phyloP scores from a whole-genome alignment of 2,797 vertebrate species.

The Podarcis lilfordi region DNA sequence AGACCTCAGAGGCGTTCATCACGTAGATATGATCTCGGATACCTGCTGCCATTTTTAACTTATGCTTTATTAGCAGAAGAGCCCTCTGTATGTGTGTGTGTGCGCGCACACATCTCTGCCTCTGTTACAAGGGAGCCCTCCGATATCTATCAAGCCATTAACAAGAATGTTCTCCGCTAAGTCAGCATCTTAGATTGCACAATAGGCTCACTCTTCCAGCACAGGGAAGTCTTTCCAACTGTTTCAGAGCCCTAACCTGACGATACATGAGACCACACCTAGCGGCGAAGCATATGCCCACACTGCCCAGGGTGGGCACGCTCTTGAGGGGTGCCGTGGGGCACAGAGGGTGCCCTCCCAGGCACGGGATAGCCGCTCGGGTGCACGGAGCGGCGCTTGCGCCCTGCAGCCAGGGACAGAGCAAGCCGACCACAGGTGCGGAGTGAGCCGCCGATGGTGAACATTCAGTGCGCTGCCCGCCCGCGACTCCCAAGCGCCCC shows the following conservation, averaged over 20 bases:
- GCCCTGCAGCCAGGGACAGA: no score
- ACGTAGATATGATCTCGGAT: slow-evolving; percentile 61
- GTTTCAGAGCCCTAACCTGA: not conserved
- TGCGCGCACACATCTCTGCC: no score
- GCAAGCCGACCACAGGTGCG: no score
- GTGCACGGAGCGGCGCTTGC: fast-evolving
- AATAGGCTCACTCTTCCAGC: slow-evolving; percentile 55
- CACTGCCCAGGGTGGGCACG: fast-evolving
- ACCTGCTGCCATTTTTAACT: slow-evolving; percentile 44
- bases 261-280: not conserved
- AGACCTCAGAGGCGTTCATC: slow-evolving; percentile 59
- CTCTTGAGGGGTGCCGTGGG: no score
- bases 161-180: slow-evolving; percentile 57
- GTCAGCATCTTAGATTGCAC: slow-evolving; percentile 52
- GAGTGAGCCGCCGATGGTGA: no score
- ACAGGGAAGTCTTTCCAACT: slow-evolving; percentile 33
- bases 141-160: slow-evolving; percentile 70
- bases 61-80: slow-evolving; percentile 66
- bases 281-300: no score
- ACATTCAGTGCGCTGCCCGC: no score
- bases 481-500: no score
- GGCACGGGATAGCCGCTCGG: no score
- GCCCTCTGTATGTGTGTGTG: not conserved
- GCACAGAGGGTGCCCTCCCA: no score
- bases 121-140: slow-evolving; percentile 67